Conservation (phyloP, 1,140 invertebrate genomes). For the Metopolophium dirhodum region DNA sequence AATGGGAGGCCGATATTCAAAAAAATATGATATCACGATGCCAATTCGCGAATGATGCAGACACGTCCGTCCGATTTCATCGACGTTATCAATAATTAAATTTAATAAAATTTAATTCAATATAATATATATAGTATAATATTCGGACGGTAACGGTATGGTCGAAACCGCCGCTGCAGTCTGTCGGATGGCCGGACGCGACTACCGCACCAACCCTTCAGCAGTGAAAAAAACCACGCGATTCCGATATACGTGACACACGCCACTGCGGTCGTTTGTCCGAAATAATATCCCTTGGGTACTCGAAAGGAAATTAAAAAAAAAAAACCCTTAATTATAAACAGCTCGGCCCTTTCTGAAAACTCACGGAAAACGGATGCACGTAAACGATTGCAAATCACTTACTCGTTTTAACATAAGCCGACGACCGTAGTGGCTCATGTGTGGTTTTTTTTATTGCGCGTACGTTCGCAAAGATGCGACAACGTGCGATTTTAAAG, state of each 20-base stretch:
- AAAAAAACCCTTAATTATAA: background rate
- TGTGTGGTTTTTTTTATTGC: background rate
- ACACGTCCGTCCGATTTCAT: background rate
- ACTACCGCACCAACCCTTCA: background rate
- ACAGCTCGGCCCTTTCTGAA: background rate
- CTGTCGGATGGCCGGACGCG: background rate
- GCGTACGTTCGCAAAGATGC: background rate
- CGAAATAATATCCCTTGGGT: background rate
- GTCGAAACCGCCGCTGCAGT: background rate
- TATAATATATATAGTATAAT: background rate
- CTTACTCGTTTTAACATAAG: background rate
- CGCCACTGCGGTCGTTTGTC: background rate
- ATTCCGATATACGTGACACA: background rate
- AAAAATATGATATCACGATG: background rate
- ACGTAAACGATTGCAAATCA: background rate
- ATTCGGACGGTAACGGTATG: background rate
- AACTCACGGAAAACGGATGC: background rate
- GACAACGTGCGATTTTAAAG: background rate
- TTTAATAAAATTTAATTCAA: background rate
- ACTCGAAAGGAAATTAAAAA: background rate
- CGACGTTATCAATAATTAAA: background rate
- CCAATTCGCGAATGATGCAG: background rate
- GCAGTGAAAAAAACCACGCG: background rate
- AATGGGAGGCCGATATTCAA: background rate
- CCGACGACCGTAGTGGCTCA: background rate